phyloP scores from a whole-genome alignment of 2,797 vertebrate species.

The Anas bahamensis region DNA sequence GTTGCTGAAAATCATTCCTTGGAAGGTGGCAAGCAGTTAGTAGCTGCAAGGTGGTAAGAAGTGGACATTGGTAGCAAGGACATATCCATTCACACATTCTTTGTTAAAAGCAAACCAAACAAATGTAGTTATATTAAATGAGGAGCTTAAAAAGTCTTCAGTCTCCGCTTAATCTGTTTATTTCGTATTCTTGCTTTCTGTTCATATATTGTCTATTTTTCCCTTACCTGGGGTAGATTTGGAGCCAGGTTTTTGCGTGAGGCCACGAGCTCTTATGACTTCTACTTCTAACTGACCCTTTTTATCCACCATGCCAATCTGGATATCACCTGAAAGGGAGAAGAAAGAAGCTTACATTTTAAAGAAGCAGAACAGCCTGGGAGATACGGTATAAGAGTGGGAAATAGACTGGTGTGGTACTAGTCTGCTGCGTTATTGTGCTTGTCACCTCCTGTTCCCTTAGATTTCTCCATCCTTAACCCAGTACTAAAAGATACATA shows the following conservation, averaged over 20 bases:
- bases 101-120: neutral
- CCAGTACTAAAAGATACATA: neutral
- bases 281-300: slow-evolving; percentile 98
- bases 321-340: slow-evolving; percentile 90
- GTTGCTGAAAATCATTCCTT: neutral
- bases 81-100: fast-evolving
- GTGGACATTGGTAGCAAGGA: neutral
- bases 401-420: neutral
- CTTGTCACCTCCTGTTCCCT: neutral
- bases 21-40: neutral
- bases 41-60: neutral
- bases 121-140: neutral
- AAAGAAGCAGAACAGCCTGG: neutral
- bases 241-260: slow-evolving; percentile 95
- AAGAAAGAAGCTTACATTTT: neutral
- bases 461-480: neutral
- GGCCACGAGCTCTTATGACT: slow-evolving; percentile 95
- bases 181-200: neutral
- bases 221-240: slow-evolving; percentile 95
- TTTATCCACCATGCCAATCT: slow-evolving; percentile 99
- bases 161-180: neutral
- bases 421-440: neutral
- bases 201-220: neutral
- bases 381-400: neutral
- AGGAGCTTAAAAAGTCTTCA: neutral